A percentile compares a stretch with the other conserved stretches of the same genome.
Conservation (phyloP, 2,113 vertebrate species). For the Speoplatyrhinus poulsoni region DNA sequence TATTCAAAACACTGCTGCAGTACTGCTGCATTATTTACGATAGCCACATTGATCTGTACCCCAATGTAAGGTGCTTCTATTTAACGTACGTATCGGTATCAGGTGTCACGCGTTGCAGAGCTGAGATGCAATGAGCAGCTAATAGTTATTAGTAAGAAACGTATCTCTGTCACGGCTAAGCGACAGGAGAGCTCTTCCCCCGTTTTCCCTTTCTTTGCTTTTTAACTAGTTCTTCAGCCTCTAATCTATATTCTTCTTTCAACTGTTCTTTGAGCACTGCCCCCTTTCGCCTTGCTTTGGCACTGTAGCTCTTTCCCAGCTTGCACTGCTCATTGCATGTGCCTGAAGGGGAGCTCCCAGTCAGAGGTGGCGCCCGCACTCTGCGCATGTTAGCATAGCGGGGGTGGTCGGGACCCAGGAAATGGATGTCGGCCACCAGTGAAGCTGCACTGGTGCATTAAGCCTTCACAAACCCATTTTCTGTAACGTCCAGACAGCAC, state of each 20-base stretch:
- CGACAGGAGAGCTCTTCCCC: conserved; percentile 51
- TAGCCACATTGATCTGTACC: background rate
- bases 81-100: too few species aligned
- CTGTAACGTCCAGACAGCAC: conserved; percentile 57
- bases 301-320: conserved; percentile 67
- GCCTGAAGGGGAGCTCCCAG: conserved; percentile 58
- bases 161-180: conserved; percentile 35
- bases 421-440: conserved; percentile 44
- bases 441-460: conserved; percentile 65
- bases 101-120: conserved; percentile 8
- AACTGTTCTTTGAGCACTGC: conserved; percentile 33
- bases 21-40: conserved; percentile 47
- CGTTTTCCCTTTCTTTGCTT: conserved; percentile 50
- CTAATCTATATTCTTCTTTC: conserved; percentile 24
- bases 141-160: conserved; percentile 7
- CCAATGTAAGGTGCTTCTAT: conserved; percentile 25
- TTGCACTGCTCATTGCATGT: conserved; percentile 76
- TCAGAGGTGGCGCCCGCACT: conserved; percentile 67
- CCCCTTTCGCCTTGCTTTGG: conserved; percentile 65
- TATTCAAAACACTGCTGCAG: conserved; percentile 46
- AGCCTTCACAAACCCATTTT: conserved; percentile 61
- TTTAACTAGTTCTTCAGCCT: conserved; percentile 43
- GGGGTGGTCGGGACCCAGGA: conserved; percentile 51
- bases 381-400: conserved; percentile 69
- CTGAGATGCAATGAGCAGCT: conserved; percentile 39